These are phyloP conservation scores for Desmophyllum pertusum DNA, from an alignment of 92 coral and sea anemone species.

Conservation along the genomic window DNA sequence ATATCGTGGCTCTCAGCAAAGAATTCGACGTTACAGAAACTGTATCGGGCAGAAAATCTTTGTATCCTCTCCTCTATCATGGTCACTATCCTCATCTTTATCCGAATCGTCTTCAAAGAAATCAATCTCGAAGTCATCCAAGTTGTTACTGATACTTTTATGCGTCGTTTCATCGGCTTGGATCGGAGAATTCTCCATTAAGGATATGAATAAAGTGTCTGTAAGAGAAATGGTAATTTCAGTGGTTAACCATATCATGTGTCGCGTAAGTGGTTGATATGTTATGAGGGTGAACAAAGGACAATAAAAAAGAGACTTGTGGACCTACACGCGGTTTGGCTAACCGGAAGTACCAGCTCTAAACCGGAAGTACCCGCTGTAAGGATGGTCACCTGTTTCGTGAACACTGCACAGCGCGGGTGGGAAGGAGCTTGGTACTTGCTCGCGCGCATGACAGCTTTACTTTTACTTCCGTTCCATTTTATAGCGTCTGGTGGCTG, in stretches of 20 bases:
- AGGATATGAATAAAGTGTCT: background rate
- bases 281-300: slow-evolving; percentile 43
- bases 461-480: too few relatives aligned
- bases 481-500: too few relatives aligned
- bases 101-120: slow-evolving; percentile 58
- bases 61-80: background rate
- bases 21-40: slow-evolving; percentile 81
- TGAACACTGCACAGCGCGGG: background rate
- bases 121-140: slow-evolving; percentile 64
- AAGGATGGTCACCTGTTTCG: slow-evolving; percentile 25
- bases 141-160: background rate
- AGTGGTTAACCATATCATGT: slow-evolving; percentile 36
- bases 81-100: slow-evolving; percentile 31
- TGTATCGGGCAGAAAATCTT: slow-evolving; percentile 63
- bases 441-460: too few relatives aligned
- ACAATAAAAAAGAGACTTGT: slow-evolving; percentile 12
- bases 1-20: slow-evolving; percentile 84
- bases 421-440: too few relatives aligned
- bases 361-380: background rate
- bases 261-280: background rate
- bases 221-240: background rate
- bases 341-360: slow-evolving; percentile 26
- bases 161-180: background rate
- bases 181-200: slow-evolving; percentile 19
- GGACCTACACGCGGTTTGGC: slow-evolving; percentile 17